Evolutionary conservation across 2,888 invertebrate genomes (phyloP).

Genomic region (Sinelater perroti): DNA sequence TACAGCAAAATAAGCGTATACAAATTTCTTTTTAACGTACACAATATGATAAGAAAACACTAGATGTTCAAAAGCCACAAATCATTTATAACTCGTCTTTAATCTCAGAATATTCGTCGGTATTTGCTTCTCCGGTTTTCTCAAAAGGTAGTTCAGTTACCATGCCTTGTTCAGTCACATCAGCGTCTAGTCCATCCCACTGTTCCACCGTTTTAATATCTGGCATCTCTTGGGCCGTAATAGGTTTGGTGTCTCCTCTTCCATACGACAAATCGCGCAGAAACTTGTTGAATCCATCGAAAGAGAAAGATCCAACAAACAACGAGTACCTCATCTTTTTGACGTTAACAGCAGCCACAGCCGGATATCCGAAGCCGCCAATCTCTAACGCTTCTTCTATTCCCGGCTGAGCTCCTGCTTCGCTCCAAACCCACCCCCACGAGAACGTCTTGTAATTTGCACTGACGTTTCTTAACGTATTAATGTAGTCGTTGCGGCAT

Average conservation of each 20-base stretch:
- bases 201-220: constrained; percentile 6
- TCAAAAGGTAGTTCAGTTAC: too few relatives aligned
- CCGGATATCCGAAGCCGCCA: constrained; percentile 95
- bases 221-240: constrained; percentile 1
- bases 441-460: constrained; percentile 93
- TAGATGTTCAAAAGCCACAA: too few relatives aligned
- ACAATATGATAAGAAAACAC: too few relatives aligned
- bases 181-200: constrained; percentile 20
- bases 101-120: too few relatives aligned
- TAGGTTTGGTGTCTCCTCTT: neutral
- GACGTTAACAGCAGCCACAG: constrained; percentile 92
- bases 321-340: constrained; percentile 94
- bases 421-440: constrained; percentile 98
- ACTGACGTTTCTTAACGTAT: constrained; percentile 75
- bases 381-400: constrained; percentile 88
- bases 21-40: too few relatives aligned
- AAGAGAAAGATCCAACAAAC: constrained; percentile 87
- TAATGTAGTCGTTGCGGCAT: constrained; percentile 88
- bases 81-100: too few relatives aligned
- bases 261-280: constrained; percentile 60
- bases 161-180: too few relatives aligned
- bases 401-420: constrained; percentile 81
- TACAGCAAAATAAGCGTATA: too few relatives aligned
- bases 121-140: too few relatives aligned
- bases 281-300: constrained; percentile 91